These are phyloP conservation scores for Phyto melanocephala DNA, from an alignment of 2,888 invertebrate genomes.

Conservation along the genomic window DNA sequence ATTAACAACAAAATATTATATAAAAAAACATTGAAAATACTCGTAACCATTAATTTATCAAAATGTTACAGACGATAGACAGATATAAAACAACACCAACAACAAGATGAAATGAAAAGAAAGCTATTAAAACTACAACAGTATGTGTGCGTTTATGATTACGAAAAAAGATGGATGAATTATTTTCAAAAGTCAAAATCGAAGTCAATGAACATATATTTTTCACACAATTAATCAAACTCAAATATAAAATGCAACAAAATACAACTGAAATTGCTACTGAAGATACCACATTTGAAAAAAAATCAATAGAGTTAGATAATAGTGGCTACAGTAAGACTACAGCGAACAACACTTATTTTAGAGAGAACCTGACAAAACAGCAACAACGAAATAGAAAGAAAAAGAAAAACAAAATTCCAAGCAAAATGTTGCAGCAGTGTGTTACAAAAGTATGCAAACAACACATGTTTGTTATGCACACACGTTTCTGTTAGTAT, in stretches of 20 bases:
- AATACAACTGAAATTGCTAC: slow-evolving; percentile 25
- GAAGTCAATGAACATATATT: slow-evolving; percentile 51
- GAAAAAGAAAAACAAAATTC: background rate
- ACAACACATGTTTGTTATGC: background rate
- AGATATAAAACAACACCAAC: background rate
- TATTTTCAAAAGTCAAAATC: slow-evolving; percentile 10
- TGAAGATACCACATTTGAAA: background rate
- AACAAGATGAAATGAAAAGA: background rate
- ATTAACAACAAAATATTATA: slow-evolving; percentile 25
- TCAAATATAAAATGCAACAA: background rate
- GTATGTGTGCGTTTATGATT: too few relatives aligned
- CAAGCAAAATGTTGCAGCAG: background rate
- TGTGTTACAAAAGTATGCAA: slow-evolving; percentile 17
- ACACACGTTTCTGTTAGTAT: background rate
- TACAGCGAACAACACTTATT: background rate
- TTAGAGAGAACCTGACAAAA: background rate
- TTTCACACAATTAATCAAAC: slow-evolving; percentile 59
- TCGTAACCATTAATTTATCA: slow-evolving; percentile 43
- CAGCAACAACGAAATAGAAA: background rate
- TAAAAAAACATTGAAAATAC: slow-evolving; percentile 31
- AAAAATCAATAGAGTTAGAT: slow-evolving; percentile 27
- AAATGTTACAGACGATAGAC: background rate
- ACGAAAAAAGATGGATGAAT: background rate
- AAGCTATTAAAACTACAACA: background rate
- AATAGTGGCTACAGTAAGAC: background rate